Percentiles rank a stretch among this genome's conserved stretches.
phyloP scores from a whole-genome alignment of 1,140 invertebrate genomes.

The Melipona quadrifasciata region DNA sequence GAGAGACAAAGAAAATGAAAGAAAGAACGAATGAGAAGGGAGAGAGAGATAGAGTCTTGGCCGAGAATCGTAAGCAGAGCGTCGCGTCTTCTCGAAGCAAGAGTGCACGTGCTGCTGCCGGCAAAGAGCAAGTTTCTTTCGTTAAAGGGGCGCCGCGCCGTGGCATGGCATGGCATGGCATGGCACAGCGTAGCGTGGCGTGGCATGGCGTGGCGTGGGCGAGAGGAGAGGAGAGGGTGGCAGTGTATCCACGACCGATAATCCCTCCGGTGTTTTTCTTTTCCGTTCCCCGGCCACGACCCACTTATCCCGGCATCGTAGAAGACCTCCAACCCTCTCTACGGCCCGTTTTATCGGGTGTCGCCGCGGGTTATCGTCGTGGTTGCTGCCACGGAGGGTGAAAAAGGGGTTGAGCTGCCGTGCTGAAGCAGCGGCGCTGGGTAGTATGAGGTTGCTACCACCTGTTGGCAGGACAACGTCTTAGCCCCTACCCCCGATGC shows the following conservation, averaged over 20 bases:
- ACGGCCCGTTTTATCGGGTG: constrained; percentile 77
- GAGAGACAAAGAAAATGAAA: no score
- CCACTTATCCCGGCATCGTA: constrained; percentile 70
- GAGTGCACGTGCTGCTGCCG: constrained; percentile 45
- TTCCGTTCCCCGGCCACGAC: constrained; percentile 60
- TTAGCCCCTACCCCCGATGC: constrained; percentile 66
- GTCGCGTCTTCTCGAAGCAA: constrained; percentile 29
- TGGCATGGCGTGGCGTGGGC: background rate
- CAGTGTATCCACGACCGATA: constrained; percentile 68
- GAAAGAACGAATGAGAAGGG: background rate
- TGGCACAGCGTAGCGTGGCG: background rate
- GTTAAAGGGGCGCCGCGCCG: constrained; percentile 41
- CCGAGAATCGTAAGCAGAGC: constrained; percentile 36
- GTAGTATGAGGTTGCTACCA: constrained; percentile 75
- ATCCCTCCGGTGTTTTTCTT: constrained; percentile 74
- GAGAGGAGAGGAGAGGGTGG: background rate
- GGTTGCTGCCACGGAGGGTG: constrained; percentile 70
- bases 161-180: background rate
- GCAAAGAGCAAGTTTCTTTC: constrained; percentile 58
- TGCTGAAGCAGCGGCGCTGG: constrained; percentile 39
- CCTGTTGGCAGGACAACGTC: constrained; percentile 79
- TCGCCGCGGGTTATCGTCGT: constrained; percentile 78
- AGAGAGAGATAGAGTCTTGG: background rate
- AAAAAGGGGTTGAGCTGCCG: constrained; percentile 57
- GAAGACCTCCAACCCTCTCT: constrained; percentile 57